A percentile compares a stretch with the other conserved stretches of the same genome.
Evolutionary conservation across 2,113 vertebrate species (phyloP).

Genomic region (Aldabrachelys gigantea): DNA sequence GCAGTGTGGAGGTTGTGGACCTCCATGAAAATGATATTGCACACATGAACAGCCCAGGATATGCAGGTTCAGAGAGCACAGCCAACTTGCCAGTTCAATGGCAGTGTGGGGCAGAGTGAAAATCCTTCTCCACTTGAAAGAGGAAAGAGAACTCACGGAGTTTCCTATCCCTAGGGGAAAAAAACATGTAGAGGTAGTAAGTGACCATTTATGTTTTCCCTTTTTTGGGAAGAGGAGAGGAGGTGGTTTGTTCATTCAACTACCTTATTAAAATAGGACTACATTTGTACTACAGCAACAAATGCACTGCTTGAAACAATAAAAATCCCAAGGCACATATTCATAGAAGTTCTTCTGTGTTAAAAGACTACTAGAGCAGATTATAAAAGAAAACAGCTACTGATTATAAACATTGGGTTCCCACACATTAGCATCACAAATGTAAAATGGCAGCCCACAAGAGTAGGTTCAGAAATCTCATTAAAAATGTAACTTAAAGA

Average conservation of each 20-base stretch:
- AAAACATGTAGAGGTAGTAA: not conserved
- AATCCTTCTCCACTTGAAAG: not conserved
- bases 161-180: not conserved
- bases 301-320: not conserved
- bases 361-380: constrained; percentile 15
- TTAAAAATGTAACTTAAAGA: not conserved
- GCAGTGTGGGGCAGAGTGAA: not conserved
- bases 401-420: constrained; percentile 43
- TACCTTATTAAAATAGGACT: not conserved
- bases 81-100: not conserved
- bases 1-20: not conserved
- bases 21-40: not conserved
- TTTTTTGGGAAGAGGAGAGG: not conserved
- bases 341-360: not conserved
- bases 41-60: not conserved
- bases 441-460: constrained; percentile 57
- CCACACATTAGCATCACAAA: constrained; percentile 40
- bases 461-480: constrained; percentile 24
- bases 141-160: not conserved
- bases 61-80: not conserved
- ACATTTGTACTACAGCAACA: not conserved
- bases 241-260: constrained; percentile 4
- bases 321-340: not conserved
- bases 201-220: not conserved
- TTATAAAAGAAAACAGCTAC: constrained; percentile 30